Evolutionary conservation across 2,888 invertebrate species (phyloP).

Genomic region (Auanema sp.): DNA sequence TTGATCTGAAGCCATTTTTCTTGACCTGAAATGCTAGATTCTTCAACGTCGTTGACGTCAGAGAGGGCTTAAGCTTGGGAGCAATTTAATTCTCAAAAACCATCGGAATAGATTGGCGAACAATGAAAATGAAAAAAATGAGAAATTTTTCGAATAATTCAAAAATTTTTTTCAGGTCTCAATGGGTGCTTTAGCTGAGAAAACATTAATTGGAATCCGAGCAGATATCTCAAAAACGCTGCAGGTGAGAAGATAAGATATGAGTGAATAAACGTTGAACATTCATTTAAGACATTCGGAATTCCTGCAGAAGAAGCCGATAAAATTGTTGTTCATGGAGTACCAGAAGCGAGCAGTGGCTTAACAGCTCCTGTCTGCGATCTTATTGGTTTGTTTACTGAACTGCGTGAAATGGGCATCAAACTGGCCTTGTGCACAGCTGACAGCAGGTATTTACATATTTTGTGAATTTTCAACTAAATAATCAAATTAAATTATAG

Average conservation of each 20-base stretch:
- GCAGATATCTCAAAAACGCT: constrained; percentile 45
- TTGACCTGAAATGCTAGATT: too few species aligned
- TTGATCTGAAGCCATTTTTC: too few species aligned
- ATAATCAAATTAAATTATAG: constrained; percentile 1
- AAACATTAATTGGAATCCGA: constrained; percentile 47
- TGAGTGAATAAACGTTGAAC: neutral
- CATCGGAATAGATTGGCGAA: too few species aligned
- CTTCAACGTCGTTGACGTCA: too few species aligned
- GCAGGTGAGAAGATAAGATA: constrained; percentile 12
- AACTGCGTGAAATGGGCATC: constrained; percentile 64
- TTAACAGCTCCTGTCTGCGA: constrained; percentile 62
- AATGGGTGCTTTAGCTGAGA: constrained; percentile 50
- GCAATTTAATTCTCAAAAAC: neutral
- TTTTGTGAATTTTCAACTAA: neutral
- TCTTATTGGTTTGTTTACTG: constrained; percentile 64
- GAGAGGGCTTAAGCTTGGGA: neutral
- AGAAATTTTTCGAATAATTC: constrained; percentile 5
- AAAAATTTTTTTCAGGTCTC: constrained; percentile 38
- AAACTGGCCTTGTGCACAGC: constrained; percentile 68
- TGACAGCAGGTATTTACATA: constrained; percentile 60
- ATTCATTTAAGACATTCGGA: constrained; percentile 22
- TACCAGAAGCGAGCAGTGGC: constrained; percentile 47
- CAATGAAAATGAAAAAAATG: neutral
- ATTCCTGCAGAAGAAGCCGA: constrained; percentile 34
- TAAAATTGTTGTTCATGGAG: constrained; percentile 31